Evolutionary conservation across 1,140 invertebrate genomes (phyloP), one percentile per base, ranked within the genome.

Genomic region (Lerema accius): DNA sequence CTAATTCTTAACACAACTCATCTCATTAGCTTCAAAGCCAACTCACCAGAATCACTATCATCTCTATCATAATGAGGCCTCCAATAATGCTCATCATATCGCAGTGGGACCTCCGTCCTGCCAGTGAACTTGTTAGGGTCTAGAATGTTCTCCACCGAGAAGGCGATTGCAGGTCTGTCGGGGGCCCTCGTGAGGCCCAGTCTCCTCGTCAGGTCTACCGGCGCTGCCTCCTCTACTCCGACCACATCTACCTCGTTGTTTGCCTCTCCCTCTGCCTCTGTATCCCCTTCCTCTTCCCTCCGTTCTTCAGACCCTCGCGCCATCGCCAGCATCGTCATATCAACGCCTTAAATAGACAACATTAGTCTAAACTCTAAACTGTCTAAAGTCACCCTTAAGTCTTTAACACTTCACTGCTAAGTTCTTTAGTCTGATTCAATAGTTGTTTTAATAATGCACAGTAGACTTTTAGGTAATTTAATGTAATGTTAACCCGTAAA

Each of bases 101-200:
- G 69, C 53, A 84, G 55, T 14, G 82, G 83, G 37, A 82, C 80
- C 37, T 90, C 88, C 0, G 84, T 78, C 43, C 84, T 88, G 2
- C 96, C 96, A 5, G 96, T 97, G 81, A 98, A 97, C 85, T 97
- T 97, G 63, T 95, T 97, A 0, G 96, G 96, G 82, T 97, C 96
- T 26, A 98, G 89, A 58, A 98, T 98, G 82, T 98, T 97, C 86
- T 98, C 96, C 3, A 98, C 96, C 2, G 96, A 97, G 86, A 98
- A 98, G 0, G 96, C 95, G 48, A 97, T 90, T 0, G 82, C 75
- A 3, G 81, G 78, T 37, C 88, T 71, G 26, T 89, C 86, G 0
- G 86, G 84, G 0, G 85, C 78, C 42, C 86, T 71, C 5, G 87
- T 90, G n/a, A 89, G 70, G 1, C 84, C 85, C 9, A 89, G 50